Conservation (phyloP, 2,113 vertebrate species). For the Spilogale gracilis region DNA sequence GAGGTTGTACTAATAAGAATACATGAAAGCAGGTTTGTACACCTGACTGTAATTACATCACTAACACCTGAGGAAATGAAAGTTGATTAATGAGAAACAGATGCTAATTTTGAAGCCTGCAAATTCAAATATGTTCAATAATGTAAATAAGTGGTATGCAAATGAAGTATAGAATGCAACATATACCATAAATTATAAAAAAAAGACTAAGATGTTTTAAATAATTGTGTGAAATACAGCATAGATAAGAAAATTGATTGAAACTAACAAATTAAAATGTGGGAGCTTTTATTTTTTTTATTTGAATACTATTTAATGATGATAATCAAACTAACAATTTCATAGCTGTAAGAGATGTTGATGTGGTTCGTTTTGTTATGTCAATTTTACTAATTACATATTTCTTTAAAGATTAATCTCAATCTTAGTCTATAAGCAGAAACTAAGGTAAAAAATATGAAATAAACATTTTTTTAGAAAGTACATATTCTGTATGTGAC, state of each 20-base stretch:
- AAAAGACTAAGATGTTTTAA: slow-evolving; percentile 23
- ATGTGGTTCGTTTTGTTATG: not conserved
- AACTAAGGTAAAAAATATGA: not conserved
- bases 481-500: not conserved
- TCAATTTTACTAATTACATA: not conserved
- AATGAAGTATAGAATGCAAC: not conserved
- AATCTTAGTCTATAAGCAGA: slow-evolving; percentile 31
- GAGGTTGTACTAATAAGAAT: slow-evolving; percentile 61
- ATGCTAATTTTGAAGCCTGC: slow-evolving; percentile 71
- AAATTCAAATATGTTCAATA: slow-evolving; percentile 64
- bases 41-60: slow-evolving; percentile 75
- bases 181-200: not conserved
- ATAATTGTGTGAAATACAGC: not conserved
- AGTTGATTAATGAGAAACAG: slow-evolving; percentile 80
- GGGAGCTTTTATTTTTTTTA: not conserved
- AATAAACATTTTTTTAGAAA: slow-evolving; percentile 14
- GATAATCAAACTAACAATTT: slow-evolving; percentile 5
- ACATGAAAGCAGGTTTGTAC: slow-evolving; percentile 31
- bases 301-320: not conserved
- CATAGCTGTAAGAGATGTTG: not conserved
- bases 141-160: slow-evolving; percentile 61
- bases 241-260: not conserved
- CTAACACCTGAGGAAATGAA: slow-evolving; percentile 72
- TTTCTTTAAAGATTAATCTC: slow-evolving; percentile 6
- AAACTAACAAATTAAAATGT: not conserved